Conservation (phyloP, 2,797 vertebrate species). For the Galago senegalensis region DNA sequence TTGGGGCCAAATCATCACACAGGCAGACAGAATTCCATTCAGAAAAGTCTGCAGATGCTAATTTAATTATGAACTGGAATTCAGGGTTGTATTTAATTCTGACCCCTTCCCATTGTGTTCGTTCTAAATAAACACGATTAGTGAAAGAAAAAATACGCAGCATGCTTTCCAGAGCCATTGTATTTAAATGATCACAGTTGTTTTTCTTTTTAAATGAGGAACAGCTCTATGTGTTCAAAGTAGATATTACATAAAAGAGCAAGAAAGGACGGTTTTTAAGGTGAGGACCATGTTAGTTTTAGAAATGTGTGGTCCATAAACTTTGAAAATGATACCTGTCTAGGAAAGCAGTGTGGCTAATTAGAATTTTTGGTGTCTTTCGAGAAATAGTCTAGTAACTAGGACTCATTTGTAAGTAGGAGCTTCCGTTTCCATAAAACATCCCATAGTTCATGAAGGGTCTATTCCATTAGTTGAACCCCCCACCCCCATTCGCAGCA, state of each 20-base stretch:
- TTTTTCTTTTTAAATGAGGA: background rate
- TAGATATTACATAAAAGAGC: background rate
- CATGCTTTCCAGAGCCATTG: background rate
- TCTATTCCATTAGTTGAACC: background rate
- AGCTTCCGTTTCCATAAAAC: background rate
- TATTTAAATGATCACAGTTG: slow-evolving; percentile 7
- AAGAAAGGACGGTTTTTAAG: background rate
- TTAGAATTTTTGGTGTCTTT: slow-evolving; percentile 11
- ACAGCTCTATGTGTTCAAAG: background rate
- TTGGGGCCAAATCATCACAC: slow-evolving; percentile 28
- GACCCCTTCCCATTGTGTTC: background rate
- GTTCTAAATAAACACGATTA: slow-evolving; percentile 15
- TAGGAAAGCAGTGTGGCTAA: slow-evolving; percentile 5
- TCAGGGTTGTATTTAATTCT: background rate
- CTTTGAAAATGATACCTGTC: background rate
- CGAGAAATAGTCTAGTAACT: background rate
- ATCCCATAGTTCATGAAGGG: background rate
- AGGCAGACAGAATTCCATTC: slow-evolving; percentile 46
- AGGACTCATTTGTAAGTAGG: background rate
- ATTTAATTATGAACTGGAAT: slow-evolving; percentile 56
- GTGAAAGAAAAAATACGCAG: background rate
- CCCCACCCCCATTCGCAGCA: background rate
- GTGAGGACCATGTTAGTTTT: background rate
- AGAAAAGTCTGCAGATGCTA: background rate
- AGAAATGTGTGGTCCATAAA: background rate